A percentile compares a stretch with the other conserved stretches of the same genome.
Evolutionary conservation across 2,797 vertebrate genomes (phyloP).

Genomic region (Pseudochromis fuscus): DNA sequence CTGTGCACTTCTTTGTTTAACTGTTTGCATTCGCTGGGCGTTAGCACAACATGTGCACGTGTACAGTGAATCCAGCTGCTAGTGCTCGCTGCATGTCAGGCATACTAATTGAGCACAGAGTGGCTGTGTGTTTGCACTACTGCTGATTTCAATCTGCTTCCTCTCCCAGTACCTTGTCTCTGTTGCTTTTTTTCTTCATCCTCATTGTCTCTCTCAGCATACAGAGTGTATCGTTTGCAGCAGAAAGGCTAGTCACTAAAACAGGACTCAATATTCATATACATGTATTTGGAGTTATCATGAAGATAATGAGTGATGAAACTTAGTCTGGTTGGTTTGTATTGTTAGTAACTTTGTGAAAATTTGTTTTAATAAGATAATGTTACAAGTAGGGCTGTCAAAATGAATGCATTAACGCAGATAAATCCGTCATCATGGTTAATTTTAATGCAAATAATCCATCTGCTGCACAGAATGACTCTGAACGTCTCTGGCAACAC

Average conservation of each 20-base stretch:
- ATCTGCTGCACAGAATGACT: too few species aligned
- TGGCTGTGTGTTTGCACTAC: conserved; percentile 46
- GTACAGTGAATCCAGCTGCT: conserved; percentile 72
- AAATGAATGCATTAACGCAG: too few species aligned
- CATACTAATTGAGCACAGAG: conserved; percentile 74
- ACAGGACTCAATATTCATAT: not conserved
- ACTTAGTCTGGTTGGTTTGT: too few species aligned
- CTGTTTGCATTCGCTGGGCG: conserved; percentile 27
- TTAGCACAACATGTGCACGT: conserved; percentile 55
- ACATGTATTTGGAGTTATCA: too few species aligned
- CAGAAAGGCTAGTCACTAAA: not conserved
- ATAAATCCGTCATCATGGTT: too few species aligned
- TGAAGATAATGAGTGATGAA: too few species aligned
- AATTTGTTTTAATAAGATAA: too few species aligned
- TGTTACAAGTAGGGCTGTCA: too few species aligned
- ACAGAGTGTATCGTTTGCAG: not conserved
- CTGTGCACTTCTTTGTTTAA: conserved; percentile 52
- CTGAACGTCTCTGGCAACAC: too few species aligned
- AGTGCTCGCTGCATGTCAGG: conserved; percentile 57
- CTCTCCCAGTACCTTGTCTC: conserved; percentile 28
- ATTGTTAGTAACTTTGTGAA: too few species aligned
- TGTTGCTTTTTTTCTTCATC: not conserved
- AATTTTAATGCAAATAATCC: too few species aligned
- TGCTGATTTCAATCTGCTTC: conserved; percentile 61
- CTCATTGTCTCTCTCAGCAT: not conserved